These are phyloP conservation scores for Nothobranchius kuhntae DNA, from an alignment of 2,113 vertebrate species.

Conservation along the genomic window DNA sequence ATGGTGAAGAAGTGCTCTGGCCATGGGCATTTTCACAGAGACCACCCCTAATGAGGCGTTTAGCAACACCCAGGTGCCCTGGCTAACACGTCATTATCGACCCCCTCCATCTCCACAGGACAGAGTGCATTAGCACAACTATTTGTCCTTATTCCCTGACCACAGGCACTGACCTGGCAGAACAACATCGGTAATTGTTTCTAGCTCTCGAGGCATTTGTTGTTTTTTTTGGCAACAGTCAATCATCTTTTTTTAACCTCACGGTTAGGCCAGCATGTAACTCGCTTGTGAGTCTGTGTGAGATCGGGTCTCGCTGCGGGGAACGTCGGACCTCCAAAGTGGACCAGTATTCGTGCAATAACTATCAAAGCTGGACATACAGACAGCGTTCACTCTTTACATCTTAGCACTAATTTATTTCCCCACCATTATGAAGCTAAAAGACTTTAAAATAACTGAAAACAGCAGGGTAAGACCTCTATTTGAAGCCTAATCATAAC, in stretches of 20 bases:
- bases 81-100: conserved; percentile 61
- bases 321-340: conserved; percentile 33
- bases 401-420: conserved; percentile 3
- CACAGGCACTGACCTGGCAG: conserved; percentile 67
- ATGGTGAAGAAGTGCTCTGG: conserved; percentile 50
- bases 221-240: conserved; percentile 73
- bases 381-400: not conserved
- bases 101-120: conserved; percentile 63
- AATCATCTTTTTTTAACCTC: conserved; percentile 56
- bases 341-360: conserved; percentile 34
- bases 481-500: conserved; percentile 2
- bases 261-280: conserved; percentile 53
- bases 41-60: conserved; percentile 72
- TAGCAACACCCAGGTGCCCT: conserved; percentile 67
- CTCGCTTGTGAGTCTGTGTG: conserved; percentile 51
- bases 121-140: conserved; percentile 66
- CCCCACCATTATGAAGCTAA: conserved; percentile 6
- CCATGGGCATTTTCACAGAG: conserved; percentile 54
- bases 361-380: conserved; percentile 12
- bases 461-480: not conserved
- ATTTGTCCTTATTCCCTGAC: conserved; percentile 71
- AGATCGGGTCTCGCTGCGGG: conserved; percentile 49
- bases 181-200: conserved; percentile 76
- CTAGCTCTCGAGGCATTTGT: conserved; percentile 60
- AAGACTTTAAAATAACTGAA: conserved; percentile 9